A percentile compares a stretch with the other conserved stretches of the same genome.
Evolutionary conservation across 2,113 vertebrate genomes (phyloP).

Genomic region (Charina bottae): DNA sequence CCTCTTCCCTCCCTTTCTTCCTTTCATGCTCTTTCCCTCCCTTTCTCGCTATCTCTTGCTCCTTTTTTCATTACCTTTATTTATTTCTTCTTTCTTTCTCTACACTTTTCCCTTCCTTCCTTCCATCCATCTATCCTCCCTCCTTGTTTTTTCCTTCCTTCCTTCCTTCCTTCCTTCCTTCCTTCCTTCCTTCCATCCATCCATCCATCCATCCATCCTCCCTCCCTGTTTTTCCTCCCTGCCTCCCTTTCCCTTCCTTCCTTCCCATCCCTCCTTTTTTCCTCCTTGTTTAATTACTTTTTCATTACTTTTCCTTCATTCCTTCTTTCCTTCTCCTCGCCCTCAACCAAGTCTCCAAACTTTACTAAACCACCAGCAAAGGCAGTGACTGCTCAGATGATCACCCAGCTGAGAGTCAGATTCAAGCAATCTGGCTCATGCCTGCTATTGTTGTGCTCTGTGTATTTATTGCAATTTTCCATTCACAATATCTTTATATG

Average conservation of each 20-base stretch:
- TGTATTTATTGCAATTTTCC: neutral
- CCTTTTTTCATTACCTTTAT: neutral
- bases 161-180: no score
- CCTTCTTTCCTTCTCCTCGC: neutral
- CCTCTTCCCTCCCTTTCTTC: neutral
- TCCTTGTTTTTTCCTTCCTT: no score
- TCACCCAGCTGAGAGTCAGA: neutral
- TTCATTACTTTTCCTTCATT: no score
- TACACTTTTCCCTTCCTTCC: neutral
- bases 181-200: no score
- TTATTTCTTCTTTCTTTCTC: neutral
- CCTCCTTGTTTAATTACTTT: no score
- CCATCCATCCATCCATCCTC: accelerated
- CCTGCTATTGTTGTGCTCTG: neutral
- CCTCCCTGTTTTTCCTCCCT: no score
- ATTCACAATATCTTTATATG: neutral
- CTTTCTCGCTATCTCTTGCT: neutral
- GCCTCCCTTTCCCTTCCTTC: neutral
- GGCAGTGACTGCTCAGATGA: neutral
- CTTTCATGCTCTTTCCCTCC: neutral
- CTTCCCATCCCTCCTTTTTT: accelerated
- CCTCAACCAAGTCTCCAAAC: neutral
- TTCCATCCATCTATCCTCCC: neutral
- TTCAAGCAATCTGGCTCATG: neutral
- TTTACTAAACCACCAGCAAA: neutral